Percentiles rank a stretch among this genome's conserved stretches.
Evolutionary conservation across 2,888 invertebrate genomes (phyloP).

Genomic region (Minunthozetes semirufus): DNA sequence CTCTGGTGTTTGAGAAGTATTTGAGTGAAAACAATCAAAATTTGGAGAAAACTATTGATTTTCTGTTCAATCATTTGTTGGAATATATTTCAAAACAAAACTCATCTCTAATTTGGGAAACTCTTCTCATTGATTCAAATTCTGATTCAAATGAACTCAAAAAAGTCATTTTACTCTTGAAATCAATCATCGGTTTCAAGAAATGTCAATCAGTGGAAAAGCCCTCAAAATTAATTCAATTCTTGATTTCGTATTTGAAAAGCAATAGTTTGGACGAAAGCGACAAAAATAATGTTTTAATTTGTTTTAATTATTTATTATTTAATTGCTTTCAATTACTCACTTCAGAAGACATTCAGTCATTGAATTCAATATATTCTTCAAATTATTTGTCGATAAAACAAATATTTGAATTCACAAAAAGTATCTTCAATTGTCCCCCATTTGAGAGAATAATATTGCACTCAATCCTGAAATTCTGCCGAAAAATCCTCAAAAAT

Average conservation of each 20-base stretch:
- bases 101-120: slow-evolving; percentile 34
- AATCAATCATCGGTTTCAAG: not conserved
- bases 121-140: not conserved
- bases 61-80: slow-evolving; percentile 14
- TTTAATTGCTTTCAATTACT: not conserved
- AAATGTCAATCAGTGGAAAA: slow-evolving; percentile 14
- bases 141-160: not conserved
- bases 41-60: slow-evolving; percentile 13
- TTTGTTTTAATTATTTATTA: slow-evolving; percentile 1
- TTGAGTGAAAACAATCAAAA: not conserved
- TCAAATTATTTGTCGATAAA: slow-evolving; percentile 18
- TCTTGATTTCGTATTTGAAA: not conserved
- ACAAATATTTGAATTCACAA: slow-evolving; percentile 28
- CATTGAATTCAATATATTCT: not conserved
- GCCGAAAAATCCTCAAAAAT: not conserved
- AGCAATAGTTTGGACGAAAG: not conserved
- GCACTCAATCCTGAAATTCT: not conserved
- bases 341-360: slow-evolving; percentile 5
- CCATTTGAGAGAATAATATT: slow-evolving; percentile 30
- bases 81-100: slow-evolving; percentile 28
- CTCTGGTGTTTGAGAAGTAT: slow-evolving; percentile 24
- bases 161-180: slow-evolving; percentile 19
- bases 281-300: slow-evolving; percentile 7
- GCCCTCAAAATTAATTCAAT: not conserved
- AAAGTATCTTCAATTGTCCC: slow-evolving; percentile 27